Evolutionary conservation across 2,113 vertebrate species (phyloP), one percentile per base, ranked within the genome.

Genomic region (Nyctibius bracteatus): DNA sequence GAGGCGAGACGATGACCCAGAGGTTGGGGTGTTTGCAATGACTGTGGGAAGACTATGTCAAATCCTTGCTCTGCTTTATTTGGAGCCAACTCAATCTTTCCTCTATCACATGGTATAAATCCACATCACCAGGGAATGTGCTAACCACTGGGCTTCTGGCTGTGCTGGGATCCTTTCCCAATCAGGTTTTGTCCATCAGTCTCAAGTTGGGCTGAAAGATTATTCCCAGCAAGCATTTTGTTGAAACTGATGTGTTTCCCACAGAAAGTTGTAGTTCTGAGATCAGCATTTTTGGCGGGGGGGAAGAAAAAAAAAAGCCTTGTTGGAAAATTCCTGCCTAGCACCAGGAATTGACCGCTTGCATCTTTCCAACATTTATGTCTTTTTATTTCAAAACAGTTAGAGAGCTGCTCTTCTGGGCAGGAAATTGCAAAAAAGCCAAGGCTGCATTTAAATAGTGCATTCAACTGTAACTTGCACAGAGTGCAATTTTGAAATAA

Each of bases 361-460:
- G 52, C 77, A 87, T 63, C 80, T 65, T 81, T 84, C 72, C 86
- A 96, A 72, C 8, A 3, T 92, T 81, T 62, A 57, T 80, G 67
- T 72, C 73, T 93, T 88, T 93, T 81, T 86, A 88, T 96, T 97
- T 95, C 88, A 93, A 78, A 94, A 86, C 83, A 71, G 41, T 82
- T 77, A 62, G 55, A 93, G 70, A 70, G 52, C 90, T 93, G 86
- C 83, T 92, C 13, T 89, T 92, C 80, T 86, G 57, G 82, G 80
- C 94, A 97, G 95, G 94, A 94, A 96, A 96, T 90, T 92, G 90
- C 86, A 33, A 95, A 78, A 94, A 92, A 85, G 30, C 75, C 55
- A n/a, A 68, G 72, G 57, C 90, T 92, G 72, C 80, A 81, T 94
- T 94, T 88, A 68, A 93, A 81, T 49, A 61, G 49, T 70, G 75